Conservation (phyloP, 2,797 vertebrate species). For the Microctenopoma lineatum region DNA sequence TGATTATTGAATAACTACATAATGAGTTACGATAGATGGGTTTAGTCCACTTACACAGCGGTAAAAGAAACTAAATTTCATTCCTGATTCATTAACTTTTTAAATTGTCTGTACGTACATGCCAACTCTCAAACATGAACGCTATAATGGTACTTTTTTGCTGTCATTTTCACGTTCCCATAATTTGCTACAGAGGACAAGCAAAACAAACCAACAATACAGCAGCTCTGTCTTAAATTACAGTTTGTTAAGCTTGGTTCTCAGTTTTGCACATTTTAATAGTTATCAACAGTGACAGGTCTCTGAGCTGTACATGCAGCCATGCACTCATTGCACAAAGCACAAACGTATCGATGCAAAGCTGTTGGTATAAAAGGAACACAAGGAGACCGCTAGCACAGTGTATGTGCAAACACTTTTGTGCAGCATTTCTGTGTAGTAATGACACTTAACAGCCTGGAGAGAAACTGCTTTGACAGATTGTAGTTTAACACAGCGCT, state of each 20-base stretch:
- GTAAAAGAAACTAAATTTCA: slow-evolving; percentile 2
- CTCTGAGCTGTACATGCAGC: no score
- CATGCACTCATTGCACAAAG: neutral
- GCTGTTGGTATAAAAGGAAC: neutral
- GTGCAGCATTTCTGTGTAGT: neutral
- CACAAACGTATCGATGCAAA: neutral
- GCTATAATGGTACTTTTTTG: slow-evolving; percentile 7
- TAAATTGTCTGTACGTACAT: neutral
- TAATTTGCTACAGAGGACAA: neutral
- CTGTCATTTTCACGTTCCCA: slow-evolving; percentile 11
- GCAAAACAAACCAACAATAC: slow-evolving; percentile 47
- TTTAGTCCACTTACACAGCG: neutral
- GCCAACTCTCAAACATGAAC: slow-evolving; percentile 24
- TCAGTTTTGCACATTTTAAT: neutral
- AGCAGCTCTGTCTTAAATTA: slow-evolving; percentile 18
- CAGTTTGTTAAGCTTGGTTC: neutral
- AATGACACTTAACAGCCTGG: fast-evolving
- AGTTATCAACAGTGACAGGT: neutral
- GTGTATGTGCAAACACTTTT: neutral
- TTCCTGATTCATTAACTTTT: slow-evolving; percentile 5
- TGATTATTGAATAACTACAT: slow-evolving; percentile 23
- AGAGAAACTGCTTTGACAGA: neutral
- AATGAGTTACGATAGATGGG: neutral
- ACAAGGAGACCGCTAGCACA: neutral
- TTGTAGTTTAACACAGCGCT: slow-evolving; percentile 24